Conservation (phyloP, 2,888 invertebrate species). For the Thysanoteuthis rhombus region DNA sequence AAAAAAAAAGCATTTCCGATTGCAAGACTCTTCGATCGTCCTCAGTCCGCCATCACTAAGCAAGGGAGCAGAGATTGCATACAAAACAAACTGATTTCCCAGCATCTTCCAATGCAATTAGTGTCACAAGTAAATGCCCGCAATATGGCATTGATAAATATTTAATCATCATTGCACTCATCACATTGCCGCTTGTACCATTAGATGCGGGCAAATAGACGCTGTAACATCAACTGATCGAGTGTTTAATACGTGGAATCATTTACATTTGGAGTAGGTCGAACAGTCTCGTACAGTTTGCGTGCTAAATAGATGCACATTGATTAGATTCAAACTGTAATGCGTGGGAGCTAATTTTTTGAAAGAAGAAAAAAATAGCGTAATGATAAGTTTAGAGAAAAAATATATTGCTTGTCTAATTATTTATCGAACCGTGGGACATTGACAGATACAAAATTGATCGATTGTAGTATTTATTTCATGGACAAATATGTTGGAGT, state of each 20-base stretch:
- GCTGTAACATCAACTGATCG: background rate
- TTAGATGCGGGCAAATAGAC: background rate
- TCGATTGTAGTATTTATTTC: background rate
- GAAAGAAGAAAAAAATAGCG: background rate
- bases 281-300: background rate
- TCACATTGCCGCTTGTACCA: background rate
- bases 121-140: background rate
- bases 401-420: background rate
- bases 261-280: background rate
- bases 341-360: background rate
- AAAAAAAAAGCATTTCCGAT: background rate
- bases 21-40: background rate
- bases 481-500: background rate
- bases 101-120: background rate
- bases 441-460: background rate
- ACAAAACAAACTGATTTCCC: background rate
- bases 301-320: background rate
- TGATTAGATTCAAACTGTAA: background rate
- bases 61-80: background rate
- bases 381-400: background rate
- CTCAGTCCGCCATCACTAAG: background rate
- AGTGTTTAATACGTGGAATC: background rate
- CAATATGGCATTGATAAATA: conserved; percentile 12
- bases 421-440: background rate
- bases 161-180: background rate